These are phyloP conservation scores for Blennius ocellaris DNA, from an alignment of 2,113 vertebrate species.

Conservation along the genomic window DNA sequence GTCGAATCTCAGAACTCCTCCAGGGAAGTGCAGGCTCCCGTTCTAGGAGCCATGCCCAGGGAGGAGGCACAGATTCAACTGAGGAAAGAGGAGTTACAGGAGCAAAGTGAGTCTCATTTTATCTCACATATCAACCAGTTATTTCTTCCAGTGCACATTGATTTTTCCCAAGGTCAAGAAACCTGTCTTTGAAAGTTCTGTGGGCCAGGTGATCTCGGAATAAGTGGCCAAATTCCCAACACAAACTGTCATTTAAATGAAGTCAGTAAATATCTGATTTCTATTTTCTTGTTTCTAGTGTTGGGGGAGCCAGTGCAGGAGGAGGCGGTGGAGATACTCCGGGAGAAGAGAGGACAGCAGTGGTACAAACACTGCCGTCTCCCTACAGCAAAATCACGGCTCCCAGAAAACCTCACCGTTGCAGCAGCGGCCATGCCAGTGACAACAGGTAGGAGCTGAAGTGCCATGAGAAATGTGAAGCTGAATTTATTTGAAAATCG, in stretches of 20 bases:
- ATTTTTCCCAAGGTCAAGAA: no score
- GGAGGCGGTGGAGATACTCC: constrained; percentile 47
- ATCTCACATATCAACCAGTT: neutral
- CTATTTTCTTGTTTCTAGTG: constrained; percentile 50
- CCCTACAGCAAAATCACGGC: constrained; percentile 99
- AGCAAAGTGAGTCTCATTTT: constrained; percentile 45
- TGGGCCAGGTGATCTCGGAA: no score
- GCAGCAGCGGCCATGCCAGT: constrained; percentile 96
- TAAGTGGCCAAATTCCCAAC: no score
- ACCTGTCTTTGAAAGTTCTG: no score
- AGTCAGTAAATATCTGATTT: neutral
- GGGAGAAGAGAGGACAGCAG: constrained; percentile 83
- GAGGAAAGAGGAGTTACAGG: constrained; percentile 62
- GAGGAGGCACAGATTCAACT: constrained; percentile 68
- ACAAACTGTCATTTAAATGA: neutral
- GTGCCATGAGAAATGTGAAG: neutral
- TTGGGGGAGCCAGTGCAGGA: constrained; percentile 37
- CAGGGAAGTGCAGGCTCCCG: constrained; percentile 85
- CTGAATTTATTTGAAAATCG: neutral
- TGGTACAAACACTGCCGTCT: constrained; percentile 90
- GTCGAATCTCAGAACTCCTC: constrained; percentile 94
- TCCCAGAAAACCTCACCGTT: constrained; percentile 92
- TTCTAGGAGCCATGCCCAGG: constrained; percentile 71
- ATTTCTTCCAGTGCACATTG: no score
- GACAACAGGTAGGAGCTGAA: constrained; percentile 84